Percentiles rank a stretch among this genome's conserved stretches.
Conservation (phyloP, 2,888 invertebrate genomes). For the Fragum sueziense region DNA sequence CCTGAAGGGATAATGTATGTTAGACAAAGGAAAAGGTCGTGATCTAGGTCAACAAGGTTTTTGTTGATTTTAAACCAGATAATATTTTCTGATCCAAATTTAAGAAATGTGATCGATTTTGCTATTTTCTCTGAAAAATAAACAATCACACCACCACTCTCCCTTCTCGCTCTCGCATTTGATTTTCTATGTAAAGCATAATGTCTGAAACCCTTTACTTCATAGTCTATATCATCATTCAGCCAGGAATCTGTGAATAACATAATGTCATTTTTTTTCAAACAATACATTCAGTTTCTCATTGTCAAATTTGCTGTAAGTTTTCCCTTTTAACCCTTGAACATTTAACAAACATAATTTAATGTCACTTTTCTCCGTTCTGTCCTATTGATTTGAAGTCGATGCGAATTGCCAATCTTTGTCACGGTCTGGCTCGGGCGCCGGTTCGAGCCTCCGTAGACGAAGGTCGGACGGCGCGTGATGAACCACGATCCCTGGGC, state of each 20-base stretch:
- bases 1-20: conserved; percentile 21
- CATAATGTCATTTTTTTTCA: conserved; percentile 8
- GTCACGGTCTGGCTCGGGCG: too few relatives aligned
- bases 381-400: neutral
- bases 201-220: conserved; percentile 9
- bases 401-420: too few relatives aligned
- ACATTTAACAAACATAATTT: conserved; percentile 5
- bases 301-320: neutral
- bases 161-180: conserved; percentile 2
- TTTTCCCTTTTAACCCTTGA: conserved; percentile 8
- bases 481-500: too few relatives aligned
- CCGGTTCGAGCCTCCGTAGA: too few relatives aligned
- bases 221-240: conserved; percentile 7
- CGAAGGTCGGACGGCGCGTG: too few relatives aligned
- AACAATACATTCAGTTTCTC: neutral
- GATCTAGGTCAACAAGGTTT: neutral
- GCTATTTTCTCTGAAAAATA: conserved; percentile 9
- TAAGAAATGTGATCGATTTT: neutral
- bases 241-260: conserved; percentile 20
- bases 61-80: conserved; percentile 21
- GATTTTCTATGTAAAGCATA: conserved; percentile 18
- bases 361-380: neutral
- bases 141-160: conserved; percentile 22
- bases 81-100: conserved; percentile 2
- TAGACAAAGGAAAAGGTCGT: conserved; percentile 28